Base-by-base conservation (phyloP, 2,113 vertebrate species). In the Erythrocercus mccallii region DNA sequence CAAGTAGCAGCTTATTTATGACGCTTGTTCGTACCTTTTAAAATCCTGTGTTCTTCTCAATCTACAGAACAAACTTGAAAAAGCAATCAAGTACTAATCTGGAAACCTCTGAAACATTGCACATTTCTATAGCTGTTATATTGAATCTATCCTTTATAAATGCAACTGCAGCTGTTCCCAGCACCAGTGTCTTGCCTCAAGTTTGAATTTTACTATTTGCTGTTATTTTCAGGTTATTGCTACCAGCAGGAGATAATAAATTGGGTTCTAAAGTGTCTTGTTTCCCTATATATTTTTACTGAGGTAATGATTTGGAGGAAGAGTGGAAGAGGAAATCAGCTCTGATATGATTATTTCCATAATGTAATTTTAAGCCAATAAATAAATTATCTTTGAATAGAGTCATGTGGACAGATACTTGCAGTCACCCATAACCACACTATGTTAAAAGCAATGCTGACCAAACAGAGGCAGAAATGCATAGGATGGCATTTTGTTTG, bases 201-300 rank as follows among this genome's bases (percentile, higher is more conserved):
- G 88, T 94, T 95, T 70, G 38, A 94, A 94, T 96, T 95, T 88
- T 94, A 96, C 70, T 92, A 82, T 88, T 89, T 92, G 81, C 77
- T 94, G 66, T 94, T 94, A 96, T 94, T 96, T 96, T 93, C 71
- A 94, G 66, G 91, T 90, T 81, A 97, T 94, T 94, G 88, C 94
- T 96, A 87, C 83, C 88, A 96, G 84, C 87, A 88, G 76, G 89
- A 95, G 72, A 95, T 88, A 96, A 97, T 96, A 92, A 90, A 96
- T 95, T 95, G 88, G 44, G 66, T 90, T 97, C 86, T 81, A 95
- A 96, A 90, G 91, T 93, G 94, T 48, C 73, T 51, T 90, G 92
- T 87, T 96, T 97, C 89, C 64, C 60, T 65, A 44, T 90, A 90
- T 80, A 87, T 96, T 95, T 94, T 95, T 86, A 96, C 21, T 76